phyloP scores from a whole-genome alignment of 2,113 vertebrate species.

The Nycticryphes semicollaris region DNA sequence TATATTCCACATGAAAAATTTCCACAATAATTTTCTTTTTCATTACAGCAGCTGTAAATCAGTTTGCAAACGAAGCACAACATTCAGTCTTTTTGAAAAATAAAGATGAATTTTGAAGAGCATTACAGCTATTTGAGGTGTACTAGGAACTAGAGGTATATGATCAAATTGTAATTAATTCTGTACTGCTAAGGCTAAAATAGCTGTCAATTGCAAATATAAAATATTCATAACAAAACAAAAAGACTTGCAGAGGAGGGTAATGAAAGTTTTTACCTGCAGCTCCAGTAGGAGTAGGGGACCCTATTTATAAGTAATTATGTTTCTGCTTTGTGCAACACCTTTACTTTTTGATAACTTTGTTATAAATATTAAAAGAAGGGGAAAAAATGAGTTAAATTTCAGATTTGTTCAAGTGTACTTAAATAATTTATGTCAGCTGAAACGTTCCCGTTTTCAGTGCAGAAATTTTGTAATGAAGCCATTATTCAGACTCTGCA shows the following conservation, averaged over 20 bases:
- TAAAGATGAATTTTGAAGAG: not conserved
- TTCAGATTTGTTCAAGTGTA: slow-evolving; percentile 18
- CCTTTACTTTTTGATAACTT: slow-evolving; percentile 14
- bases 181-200: not conserved
- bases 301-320: not conserved
- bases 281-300: not conserved
- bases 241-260: not conserved
- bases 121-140: not conserved
- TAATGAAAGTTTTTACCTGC: not conserved
- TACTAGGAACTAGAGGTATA: not conserved
- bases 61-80: not conserved
- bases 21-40: not conserved
- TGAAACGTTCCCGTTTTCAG: slow-evolving; percentile 33
- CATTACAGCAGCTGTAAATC: slow-evolving; percentile 9
- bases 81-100: not conserved
- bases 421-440: slow-evolving; percentile 42
- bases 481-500: slow-evolving; percentile 4
- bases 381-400: not conserved
- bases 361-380: slow-evolving; percentile 42
- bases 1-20: not conserved
- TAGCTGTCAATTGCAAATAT: not conserved
- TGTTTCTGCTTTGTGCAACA: not conserved
- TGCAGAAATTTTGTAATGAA: slow-evolving; percentile 30
- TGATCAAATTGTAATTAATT: not conserved
- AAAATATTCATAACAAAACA: not conserved